Base-by-base conservation (phyloP, 2,888 invertebrate genomes). In the Macroteleia sp. region DNA sequence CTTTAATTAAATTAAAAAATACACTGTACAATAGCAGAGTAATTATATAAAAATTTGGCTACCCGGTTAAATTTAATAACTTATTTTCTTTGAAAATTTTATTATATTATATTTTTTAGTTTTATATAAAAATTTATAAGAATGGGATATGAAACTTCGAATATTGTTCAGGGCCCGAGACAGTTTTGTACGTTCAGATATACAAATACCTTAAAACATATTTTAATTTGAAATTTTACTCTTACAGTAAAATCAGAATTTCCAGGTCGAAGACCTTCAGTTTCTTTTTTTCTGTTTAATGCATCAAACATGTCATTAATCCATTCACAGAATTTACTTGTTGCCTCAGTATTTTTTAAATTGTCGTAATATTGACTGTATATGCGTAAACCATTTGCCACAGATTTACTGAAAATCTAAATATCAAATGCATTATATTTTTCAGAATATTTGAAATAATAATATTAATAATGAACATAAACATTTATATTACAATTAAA, bases 71-170 rank as follows among this genome's bases (percentile, higher is more conserved):
- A 25, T 25, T 5, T 25, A 25, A 25, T 25, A 6, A 5, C 73
- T 32, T 62, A 20, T n/a, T 71, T 42, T 41, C 81, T 77, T 80
- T n/a, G n/a, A n/a, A 77, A 81, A 25, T 25, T 25, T 25, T 25
- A 25, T 25, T 25, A 5, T 25, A 25, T 6, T 25, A 25, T 25
- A 25, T 25, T 5, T 25, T 25, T 25, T 30, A 80, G 41, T 30
- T 56, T 76, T 19, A 50, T 1, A 50, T 19, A 30, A 50, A 30
- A 25, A 48, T 48, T 48, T 25, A 25, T 25, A 25, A 25, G 25
- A 25, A 25, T 25, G 25, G 16, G 14, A 25, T 25, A 25, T 25
- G 25, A 25, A 25, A 25, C 4, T 25, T 25, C 3, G 25, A 25
- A 32, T 32, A 22, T 6, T 44, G 17, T 44, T 44, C 25, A 5